phyloP scores from a whole-genome alignment of 2,113 vertebrate species.

The Parus major region DNA sequence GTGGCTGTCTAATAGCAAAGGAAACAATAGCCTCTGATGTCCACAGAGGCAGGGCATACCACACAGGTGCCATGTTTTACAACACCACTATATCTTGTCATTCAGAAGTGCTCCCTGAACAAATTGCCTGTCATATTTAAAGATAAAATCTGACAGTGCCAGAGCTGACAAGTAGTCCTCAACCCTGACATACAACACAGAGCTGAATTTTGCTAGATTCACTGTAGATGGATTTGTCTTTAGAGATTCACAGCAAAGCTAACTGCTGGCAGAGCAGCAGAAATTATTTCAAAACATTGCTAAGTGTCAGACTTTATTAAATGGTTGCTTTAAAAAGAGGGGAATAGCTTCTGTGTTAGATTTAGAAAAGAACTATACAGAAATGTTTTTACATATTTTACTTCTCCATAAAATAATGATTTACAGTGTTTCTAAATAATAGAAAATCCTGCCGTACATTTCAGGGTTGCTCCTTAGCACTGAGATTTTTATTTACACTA shows the following conservation, averaged over 20 bases:
- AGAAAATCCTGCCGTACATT: not conserved
- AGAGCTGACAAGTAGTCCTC: constrained; percentile 55
- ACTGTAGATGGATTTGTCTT: constrained; percentile 54
- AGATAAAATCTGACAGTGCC: constrained; percentile 63
- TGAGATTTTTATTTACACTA: not conserved
- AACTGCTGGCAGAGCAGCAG: constrained; percentile 32
- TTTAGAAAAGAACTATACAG: not conserved
- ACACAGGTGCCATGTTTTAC: constrained; percentile 73
- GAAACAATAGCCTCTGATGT: constrained; percentile 60
- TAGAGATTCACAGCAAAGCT: constrained; percentile 45
- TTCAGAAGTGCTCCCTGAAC: constrained; percentile 62
- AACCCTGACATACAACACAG: constrained; percentile 37
- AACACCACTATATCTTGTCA: constrained; percentile 72
- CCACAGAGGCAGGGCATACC: constrained; percentile 55
- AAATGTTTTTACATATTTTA: constrained; percentile 22
- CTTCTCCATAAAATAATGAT: not conserved
- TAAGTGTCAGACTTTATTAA: constrained; percentile 57
- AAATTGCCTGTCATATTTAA: constrained; percentile 67
- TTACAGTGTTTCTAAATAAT: constrained; percentile 20
- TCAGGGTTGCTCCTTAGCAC: not conserved
- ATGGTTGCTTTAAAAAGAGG: not conserved
- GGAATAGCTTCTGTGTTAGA: not conserved
- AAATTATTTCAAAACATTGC: constrained; percentile 55
- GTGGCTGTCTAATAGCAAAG: constrained; percentile 45
- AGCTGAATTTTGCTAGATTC: constrained; percentile 48